These are phyloP conservation scores for Saturnia japonica DNA, from an alignment of 2,888 invertebrate species.

Conservation along the genomic window DNA sequence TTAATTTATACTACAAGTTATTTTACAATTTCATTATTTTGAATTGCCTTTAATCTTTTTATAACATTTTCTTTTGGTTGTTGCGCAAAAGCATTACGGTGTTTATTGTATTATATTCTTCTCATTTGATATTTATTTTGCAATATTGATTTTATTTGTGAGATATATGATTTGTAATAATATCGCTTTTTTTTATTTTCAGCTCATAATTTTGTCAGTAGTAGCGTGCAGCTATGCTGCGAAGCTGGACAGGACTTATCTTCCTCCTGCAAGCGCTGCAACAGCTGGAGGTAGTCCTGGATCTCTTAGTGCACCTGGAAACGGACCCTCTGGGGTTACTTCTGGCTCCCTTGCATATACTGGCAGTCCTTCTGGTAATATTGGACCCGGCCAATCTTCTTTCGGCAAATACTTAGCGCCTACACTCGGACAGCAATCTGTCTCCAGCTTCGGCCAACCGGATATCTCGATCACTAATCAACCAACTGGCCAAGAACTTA, in stretches of 20 bases:
- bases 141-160: no score
- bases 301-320: constrained; percentile 58
- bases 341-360: constrained; percentile 26
- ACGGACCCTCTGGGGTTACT: constrained; percentile 21
- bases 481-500: constrained; percentile 22
- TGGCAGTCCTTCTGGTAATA: not conserved
- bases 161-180: no score
- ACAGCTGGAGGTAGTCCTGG: constrained; percentile 72
- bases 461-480: constrained; percentile 24
- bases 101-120: no score
- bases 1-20: no score
- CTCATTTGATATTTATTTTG: no score
- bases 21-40: no score
- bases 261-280: constrained; percentile 68
- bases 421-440: constrained; percentile 25
- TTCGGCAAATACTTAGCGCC: constrained; percentile 26
- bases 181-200: constrained; percentile 46
- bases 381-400: constrained; percentile 32
- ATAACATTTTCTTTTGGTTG: no score
- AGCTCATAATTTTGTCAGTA: constrained; percentile 67
- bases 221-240: constrained; percentile 70
- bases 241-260: constrained; percentile 71
- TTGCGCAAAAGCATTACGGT: no score
- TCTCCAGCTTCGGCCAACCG: constrained; percentile 26
- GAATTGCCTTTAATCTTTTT: no score